Evolutionary conservation across 2,888 invertebrate genomes (phyloP).

Genomic region (Geotrupes spiniger): DNA sequence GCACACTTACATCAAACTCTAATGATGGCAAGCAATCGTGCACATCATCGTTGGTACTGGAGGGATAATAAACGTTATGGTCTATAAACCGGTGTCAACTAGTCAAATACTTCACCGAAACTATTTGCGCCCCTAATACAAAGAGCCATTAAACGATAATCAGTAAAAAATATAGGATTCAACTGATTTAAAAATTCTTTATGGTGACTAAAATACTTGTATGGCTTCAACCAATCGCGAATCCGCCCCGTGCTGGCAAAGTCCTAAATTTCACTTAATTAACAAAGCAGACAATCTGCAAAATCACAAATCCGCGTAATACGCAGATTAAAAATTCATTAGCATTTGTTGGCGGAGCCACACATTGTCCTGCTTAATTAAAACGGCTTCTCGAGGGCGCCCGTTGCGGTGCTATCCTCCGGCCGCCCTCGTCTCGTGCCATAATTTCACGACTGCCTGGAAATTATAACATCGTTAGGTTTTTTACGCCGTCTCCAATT

Average conservation of each 20-base stretch:
- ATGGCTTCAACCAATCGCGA: too few species aligned
- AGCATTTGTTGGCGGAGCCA: neutral
- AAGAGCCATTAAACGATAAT: too few species aligned
- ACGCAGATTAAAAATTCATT: conserved; percentile 10
- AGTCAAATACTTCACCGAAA: neutral
- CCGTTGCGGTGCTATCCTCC: conserved; percentile 1
- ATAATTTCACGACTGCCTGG: neutral
- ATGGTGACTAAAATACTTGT: too few species aligned
- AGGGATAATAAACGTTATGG: neutral
- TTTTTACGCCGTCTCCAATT: conserved; percentile 4
- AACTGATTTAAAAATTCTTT: too few species aligned
- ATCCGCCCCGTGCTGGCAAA: too few species aligned
- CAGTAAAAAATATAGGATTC: too few species aligned
- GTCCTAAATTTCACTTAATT: conserved; percentile 1
- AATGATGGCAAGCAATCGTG: conserved; percentile 2
- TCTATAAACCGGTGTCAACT: conserved; percentile 1
- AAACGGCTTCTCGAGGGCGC: conserved; percentile 4
- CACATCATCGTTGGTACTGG: neutral
- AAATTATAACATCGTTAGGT: conserved; percentile 6
- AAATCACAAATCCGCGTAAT: conserved; percentile 6
- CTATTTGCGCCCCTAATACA: too few species aligned
- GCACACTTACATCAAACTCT: conserved; percentile 7
- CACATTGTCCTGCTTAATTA: conserved; percentile 11
- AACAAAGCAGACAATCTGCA: neutral
- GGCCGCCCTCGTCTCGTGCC: neutral